These are phyloP conservation scores for Platycheirus rosarum DNA, from an alignment of 2,888 invertebrate species.

Conservation along the genomic window DNA sequence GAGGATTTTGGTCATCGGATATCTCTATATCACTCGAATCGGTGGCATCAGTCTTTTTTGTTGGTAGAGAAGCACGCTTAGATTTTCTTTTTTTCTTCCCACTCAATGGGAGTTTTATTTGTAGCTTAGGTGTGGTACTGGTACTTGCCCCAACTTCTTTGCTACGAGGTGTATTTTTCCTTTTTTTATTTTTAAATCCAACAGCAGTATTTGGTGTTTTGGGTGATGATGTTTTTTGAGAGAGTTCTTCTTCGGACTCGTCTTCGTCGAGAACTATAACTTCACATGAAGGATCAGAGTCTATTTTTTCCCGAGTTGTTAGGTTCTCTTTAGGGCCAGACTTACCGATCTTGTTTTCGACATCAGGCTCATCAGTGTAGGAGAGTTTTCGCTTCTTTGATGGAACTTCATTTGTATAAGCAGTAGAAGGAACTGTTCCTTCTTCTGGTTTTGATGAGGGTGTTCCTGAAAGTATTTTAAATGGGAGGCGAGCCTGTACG, in stretches of 20 bases:
- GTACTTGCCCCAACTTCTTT: slow-evolving; percentile 13
- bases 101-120: slow-evolving; percentile 79
- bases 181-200: slow-evolving; percentile 43
- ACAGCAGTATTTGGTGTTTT: slow-evolving; percentile 20
- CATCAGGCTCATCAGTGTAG: slow-evolving; percentile 72
- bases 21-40: slow-evolving; percentile 78
- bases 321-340: slow-evolving; percentile 49
- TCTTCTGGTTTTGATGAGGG: slow-evolving; percentile 56
- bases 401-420: neutral
- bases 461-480: slow-evolving; percentile 83
- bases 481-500: slow-evolving; percentile 86
- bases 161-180: slow-evolving; percentile 19
- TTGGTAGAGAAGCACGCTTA: slow-evolving; percentile 9
- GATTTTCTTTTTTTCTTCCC: slow-evolving; percentile 77
- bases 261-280: slow-evolving; percentile 49
- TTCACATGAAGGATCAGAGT: slow-evolving; percentile 1
- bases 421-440: slow-evolving; percentile 20
- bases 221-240: slow-evolving; percentile 10
- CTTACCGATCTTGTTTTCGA: slow-evolving; percentile 52
- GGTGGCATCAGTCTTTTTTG: slow-evolving; percentile 19
- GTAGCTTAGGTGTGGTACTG: slow-evolving; percentile 74
- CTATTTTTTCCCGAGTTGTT: slow-evolving; percentile 23
- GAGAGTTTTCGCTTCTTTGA: slow-evolving; percentile 79
- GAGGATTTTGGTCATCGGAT: slow-evolving; percentile 76
- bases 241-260: neutral